Conservation (phyloP, 2,113 vertebrate genomes). For the Tetrao urogallus region DNA sequence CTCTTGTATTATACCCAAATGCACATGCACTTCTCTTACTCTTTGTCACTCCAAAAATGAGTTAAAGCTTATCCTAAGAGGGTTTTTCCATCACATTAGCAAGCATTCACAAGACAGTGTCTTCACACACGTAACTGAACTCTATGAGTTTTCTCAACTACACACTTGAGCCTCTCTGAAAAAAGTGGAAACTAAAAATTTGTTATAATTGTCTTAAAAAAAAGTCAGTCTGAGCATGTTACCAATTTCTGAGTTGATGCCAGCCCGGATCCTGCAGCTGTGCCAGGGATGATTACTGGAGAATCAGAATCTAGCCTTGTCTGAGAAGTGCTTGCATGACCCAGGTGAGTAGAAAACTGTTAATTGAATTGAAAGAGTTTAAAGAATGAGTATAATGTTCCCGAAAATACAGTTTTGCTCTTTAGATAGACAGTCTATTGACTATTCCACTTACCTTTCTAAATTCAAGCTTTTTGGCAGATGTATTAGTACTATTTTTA, state of each 20-base stretch:
- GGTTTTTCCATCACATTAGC: background rate
- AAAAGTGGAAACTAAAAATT: background rate
- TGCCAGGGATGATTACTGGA: slow-evolving; percentile 64
- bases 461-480: background rate
- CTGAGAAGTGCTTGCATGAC: slow-evolving; percentile 68
- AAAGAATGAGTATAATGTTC: background rate
- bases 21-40: background rate
- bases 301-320: slow-evolving; percentile 73
- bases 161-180: background rate
- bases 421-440: background rate
- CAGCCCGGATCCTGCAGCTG: slow-evolving; percentile 71
- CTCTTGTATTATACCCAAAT: accelerated
- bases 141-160: background rate
- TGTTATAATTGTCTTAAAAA: background rate
- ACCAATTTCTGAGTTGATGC: slow-evolving; percentile 81
- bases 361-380: slow-evolving; percentile 15
- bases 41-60: background rate
- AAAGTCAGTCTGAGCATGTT: background rate
- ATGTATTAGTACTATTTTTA: background rate
- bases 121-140: background rate
- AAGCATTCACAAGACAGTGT: background rate
- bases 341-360: slow-evolving; percentile 68
- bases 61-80: background rate
- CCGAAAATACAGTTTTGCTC: background rate
- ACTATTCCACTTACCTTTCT: background rate